phyloP scores from a whole-genome alignment of 1,140 invertebrate species.

The Orchesella cincta region DNA sequence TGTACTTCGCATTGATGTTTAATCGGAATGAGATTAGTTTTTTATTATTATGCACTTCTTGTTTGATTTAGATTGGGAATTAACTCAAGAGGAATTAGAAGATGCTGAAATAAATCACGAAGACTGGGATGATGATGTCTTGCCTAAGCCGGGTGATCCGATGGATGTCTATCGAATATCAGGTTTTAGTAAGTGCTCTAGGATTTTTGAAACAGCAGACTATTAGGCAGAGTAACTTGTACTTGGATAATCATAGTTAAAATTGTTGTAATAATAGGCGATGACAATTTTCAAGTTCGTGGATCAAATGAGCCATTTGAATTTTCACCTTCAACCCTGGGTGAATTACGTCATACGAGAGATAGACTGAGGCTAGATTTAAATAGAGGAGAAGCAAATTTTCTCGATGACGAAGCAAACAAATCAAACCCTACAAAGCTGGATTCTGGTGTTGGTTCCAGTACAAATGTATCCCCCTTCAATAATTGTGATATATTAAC shows the following conservation, averaged over 20 bases:
- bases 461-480: conserved; percentile 46
- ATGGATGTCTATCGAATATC: conserved; percentile 49
- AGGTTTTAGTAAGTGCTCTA: conserved; percentile 36
- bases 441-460: conserved; percentile 46
- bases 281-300: conserved; percentile 37
- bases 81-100: conserved; percentile 47
- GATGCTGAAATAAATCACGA: conserved; percentile 42
- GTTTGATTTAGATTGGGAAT: conserved; percentile 48
- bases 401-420: conserved; percentile 35
- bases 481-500: conserved; percentile 46
- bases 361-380: conserved; percentile 72
- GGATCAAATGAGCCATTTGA: conserved; percentile 38
- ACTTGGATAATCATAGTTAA: not conserved
- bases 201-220: no score
- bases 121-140: conserved; percentile 49
- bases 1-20: not conserved
- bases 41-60: not conserved
- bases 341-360: conserved; percentile 72
- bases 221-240: not conserved
- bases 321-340: conserved; percentile 56
- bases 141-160: conserved; percentile 27
- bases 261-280: conserved; percentile 3
- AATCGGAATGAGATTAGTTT: not conserved
- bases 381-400: conserved; percentile 42
- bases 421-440: conserved; percentile 8